Conservation (phyloP, 2,797 vertebrate species). For the Lerista edwardsae region DNA sequence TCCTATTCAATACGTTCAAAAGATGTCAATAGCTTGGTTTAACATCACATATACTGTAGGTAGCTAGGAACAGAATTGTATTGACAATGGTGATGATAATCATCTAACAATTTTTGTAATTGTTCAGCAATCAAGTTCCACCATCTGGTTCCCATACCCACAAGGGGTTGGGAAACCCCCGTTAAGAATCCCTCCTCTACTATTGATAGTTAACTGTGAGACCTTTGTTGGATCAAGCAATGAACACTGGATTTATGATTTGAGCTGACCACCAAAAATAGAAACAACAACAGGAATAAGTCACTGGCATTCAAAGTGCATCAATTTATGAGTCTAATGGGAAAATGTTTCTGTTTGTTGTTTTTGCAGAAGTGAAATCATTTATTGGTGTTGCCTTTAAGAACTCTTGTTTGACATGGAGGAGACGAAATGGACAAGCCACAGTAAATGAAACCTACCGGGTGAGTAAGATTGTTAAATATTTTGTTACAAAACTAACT, state of each 20-base stretch:
- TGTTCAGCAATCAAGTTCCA: too few species aligned
- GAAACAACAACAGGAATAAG: neutral
- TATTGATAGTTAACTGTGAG: neutral
- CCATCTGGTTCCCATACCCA: too few species aligned
- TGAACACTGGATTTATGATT: neutral
- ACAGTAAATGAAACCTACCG: constrained; percentile 42
- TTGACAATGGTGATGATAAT: too few species aligned
- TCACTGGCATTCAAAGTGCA: neutral
- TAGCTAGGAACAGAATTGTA: too few species aligned
- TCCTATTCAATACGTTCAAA: too few species aligned
- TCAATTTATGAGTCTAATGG: neutral
- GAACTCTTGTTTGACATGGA: constrained; percentile 58
- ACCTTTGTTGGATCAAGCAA: neutral
- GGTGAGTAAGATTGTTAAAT: constrained; percentile 36
- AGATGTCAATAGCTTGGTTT: too few species aligned
- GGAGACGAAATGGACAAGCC: constrained; percentile 38
- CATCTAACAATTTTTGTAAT: too few species aligned
- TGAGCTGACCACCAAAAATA: neutral
- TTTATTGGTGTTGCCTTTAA: constrained; percentile 54
- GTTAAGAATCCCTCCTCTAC: too few species aligned
- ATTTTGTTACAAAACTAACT: neutral
- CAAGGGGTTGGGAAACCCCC: too few species aligned
- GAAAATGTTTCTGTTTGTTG: constrained; percentile 30
- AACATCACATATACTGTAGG: too few species aligned
- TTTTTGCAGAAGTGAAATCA: constrained; percentile 49